Evolutionary conservation across 2,113 vertebrate species (phyloP).

Genomic region (Apodemus speciosus): DNA sequence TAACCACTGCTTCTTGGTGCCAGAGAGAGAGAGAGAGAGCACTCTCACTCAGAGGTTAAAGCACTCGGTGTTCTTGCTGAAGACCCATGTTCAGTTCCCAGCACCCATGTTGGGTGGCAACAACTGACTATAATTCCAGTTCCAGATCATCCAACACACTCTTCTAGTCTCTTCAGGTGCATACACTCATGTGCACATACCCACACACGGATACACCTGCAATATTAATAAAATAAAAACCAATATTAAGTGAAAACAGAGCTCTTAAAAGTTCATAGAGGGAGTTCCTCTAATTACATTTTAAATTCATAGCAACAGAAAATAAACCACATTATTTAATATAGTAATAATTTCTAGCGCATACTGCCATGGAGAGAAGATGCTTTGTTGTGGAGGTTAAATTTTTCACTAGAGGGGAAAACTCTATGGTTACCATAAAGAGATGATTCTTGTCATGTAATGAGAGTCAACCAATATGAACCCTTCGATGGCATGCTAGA

Average conservation of each 20-base stretch:
- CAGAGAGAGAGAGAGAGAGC: too few species aligned
- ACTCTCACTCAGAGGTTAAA: neutral
- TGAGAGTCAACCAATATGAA: neutral
- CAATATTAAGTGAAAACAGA: neutral
- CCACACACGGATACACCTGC: neutral
- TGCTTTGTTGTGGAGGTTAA: neutral
- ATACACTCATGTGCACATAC: neutral
- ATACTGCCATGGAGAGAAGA: neutral
- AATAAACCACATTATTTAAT: neutral
- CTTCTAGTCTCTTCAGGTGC: neutral
- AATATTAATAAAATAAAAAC: neutral
- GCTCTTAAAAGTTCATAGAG: neutral
- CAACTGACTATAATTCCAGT: neutral
- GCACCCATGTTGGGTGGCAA: neutral
- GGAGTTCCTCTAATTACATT: neutral
- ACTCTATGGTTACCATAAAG: neutral
- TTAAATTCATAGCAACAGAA: neutral
- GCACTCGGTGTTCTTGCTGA: neutral
- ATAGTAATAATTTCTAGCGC: neutral
- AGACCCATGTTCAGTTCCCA: neutral
- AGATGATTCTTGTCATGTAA: neutral
- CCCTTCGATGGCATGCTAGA: neutral
- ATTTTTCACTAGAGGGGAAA: neutral
- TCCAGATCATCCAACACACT: too few species aligned
- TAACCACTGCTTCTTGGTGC: neutral